Evolutionary conservation across 2,113 vertebrate species (phyloP).

Genomic region (Larimichthys polyactis): DNA sequence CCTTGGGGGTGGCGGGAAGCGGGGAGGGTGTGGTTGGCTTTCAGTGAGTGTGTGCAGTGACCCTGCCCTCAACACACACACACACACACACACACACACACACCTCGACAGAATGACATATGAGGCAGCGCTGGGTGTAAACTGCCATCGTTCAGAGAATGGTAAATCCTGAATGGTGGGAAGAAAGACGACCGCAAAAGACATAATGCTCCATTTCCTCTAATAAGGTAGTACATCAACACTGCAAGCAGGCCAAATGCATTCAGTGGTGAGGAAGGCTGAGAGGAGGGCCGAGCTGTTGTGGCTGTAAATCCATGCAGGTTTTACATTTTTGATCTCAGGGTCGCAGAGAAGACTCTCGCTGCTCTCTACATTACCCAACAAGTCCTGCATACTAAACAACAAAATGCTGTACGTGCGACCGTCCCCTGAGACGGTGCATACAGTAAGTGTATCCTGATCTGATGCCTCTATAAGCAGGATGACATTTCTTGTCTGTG

Average conservation of each 20-base stretch:
- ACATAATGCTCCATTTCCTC: slow-evolving; percentile 82
- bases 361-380: neutral
- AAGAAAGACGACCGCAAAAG: slow-evolving; percentile 80
- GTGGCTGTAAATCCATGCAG: slow-evolving; percentile 26
- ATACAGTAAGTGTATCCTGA: too few species aligned
- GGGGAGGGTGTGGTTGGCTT: slow-evolving; percentile 25
- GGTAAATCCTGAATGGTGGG: slow-evolving; percentile 84
- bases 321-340: slow-evolving; percentile 28
- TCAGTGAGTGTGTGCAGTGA: slow-evolving; percentile 25
- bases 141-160: slow-evolving; percentile 83
- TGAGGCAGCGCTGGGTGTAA: slow-evolving; percentile 80
- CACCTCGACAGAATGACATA: slow-evolving; percentile 76
- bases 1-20: neutral
- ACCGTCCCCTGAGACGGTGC: neutral
- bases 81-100: slow-evolving; percentile 16
- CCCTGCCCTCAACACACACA: slow-evolving; percentile 28
- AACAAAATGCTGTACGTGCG: neutral
- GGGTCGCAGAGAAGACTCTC: neutral
- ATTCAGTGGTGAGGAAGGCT: slow-evolving; percentile 21
- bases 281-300: slow-evolving; percentile 11
- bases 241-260: slow-evolving; percentile 34
- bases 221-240: slow-evolving; percentile 79
- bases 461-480: neutral
- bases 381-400: neutral
- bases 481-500: neutral